Conservation (phyloP, 1,140 invertebrate genomes). For the Listronotus bonariensis region DNA sequence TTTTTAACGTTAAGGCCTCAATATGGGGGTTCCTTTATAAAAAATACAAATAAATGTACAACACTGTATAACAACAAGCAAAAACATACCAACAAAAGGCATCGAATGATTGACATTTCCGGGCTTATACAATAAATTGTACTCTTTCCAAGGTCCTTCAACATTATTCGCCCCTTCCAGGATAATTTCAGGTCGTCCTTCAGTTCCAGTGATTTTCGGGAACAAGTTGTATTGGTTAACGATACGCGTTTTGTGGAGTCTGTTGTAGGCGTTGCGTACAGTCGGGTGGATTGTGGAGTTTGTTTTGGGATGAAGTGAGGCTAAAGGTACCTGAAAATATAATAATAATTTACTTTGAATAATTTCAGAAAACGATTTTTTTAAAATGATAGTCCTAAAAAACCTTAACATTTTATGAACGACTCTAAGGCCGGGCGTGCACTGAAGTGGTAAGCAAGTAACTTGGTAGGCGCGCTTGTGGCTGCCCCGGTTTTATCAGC, state of each 20-base stretch:
- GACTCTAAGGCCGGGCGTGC: no score
- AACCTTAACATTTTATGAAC: no score
- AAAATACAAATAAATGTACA: no score
- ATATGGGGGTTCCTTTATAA: no score
- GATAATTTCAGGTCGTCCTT: constrained; percentile 76
- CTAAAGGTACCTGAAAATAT: constrained; percentile 47
- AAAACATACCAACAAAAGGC: constrained; percentile 71
- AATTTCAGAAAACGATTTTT: no score
- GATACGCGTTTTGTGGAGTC: constrained; percentile 58
- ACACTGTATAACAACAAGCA: no score
- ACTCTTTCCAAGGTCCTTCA: constrained; percentile 78
- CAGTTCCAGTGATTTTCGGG: constrained; percentile 41
- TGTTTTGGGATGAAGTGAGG: constrained; percentile 61
- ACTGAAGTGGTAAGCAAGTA: no score
- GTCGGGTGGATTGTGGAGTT: constrained; percentile 62
- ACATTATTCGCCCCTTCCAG: constrained; percentile 73
- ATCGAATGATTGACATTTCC: constrained; percentile 71
- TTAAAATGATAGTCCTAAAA: no score
- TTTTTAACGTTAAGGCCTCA: no score
- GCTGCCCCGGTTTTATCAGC: no score
- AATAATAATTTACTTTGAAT: no score
- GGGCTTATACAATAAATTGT: constrained; percentile 82
- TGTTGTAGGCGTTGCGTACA: constrained; percentile 63
- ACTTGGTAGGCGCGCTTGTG: no score
- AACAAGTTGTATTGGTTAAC: constrained; percentile 53